These are phyloP conservation scores for Sorex araneus DNA, from an alignment of 2,113 vertebrate genomes.

Conservation along the genomic window DNA sequence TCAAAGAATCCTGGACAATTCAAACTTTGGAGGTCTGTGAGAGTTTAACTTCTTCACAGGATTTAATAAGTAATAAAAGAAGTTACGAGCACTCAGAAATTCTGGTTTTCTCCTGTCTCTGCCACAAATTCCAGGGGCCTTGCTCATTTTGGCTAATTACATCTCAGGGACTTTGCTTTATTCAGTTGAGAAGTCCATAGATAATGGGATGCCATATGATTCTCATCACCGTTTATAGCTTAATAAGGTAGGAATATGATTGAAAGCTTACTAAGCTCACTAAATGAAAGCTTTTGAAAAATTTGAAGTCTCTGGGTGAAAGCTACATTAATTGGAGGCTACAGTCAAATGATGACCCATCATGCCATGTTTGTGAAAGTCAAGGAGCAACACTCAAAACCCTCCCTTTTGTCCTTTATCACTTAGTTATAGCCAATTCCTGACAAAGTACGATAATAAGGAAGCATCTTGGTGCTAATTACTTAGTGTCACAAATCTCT, in stretches of 20 bases:
- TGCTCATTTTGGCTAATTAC: not conserved
- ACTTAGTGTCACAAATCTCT: constrained; percentile 16
- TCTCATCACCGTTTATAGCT: not conserved
- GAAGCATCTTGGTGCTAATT: constrained; percentile 13
- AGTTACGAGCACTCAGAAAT: not conserved
- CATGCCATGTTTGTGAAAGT: constrained; percentile 30
- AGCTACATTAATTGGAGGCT: not conserved
- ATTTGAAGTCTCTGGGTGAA: constrained; percentile 32
- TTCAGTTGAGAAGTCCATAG: not conserved
- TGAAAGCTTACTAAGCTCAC: constrained; percentile 15
- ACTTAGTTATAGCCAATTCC: constrained; percentile 1
- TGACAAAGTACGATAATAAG: not conserved
- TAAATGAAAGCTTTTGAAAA: constrained; percentile 62
- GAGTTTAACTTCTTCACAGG: not conserved
- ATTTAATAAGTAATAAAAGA: not conserved
- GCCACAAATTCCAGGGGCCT: not conserved
- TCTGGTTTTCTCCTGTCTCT: not conserved
- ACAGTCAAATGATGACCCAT: not conserved
- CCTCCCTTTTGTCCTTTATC: not conserved
- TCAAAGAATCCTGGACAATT: not conserved
- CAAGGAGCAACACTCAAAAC: not conserved
- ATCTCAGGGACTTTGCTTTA: not conserved
- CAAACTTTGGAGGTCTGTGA: not conserved
- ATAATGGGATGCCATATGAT: not conserved
- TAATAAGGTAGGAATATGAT: not conserved